Evolutionary conservation across 2,888 invertebrate genomes (phyloP), one percentile per base, ranked within the genome.

Genomic region (Glaucopsyche alexis): DNA sequence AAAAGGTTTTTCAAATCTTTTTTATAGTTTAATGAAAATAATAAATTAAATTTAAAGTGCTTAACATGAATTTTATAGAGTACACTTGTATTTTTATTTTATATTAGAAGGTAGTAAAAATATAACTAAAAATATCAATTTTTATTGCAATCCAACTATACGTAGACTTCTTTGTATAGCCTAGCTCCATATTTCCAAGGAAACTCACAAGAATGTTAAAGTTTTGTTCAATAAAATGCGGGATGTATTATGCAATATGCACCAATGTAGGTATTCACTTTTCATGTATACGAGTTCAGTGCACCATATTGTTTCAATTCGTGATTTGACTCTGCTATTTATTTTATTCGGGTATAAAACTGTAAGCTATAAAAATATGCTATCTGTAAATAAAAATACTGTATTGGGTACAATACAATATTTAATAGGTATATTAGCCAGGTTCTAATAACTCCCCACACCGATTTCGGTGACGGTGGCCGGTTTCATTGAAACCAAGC

Each of bases 301-400:
- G 60, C 60, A 14, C 60, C 60, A 13, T 19, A 47, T 67, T 67
- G 67, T 45, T 45, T 47, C 67, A 19, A 67, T 67, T 66, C 66
- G 13, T 42, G 66, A 42, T 67, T 16, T 42, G 67, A 4, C 60
- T 29, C 1, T 4, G 11, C 8, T 60, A 29, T 67, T n/a, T 42
- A 65, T 67, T n/a, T 67, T 67, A 16, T 19, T 40, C 40, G 9
- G n/a, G 5, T 7, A 45, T 45, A 16, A 6, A 9, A 11, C 11
- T 45, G 16, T 9, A 42, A 42, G 45, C 45, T 67, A 16, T 67
- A 67, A 67, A 40, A 45, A 67, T 19, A 67, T 42, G 2, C 67
- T 5, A 14, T 42, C 42, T n/a, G n/a, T n/a, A n/a, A n/a, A n/a
- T n/a, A n/a, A 67, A 45, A 42, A 19, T 67, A 45, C 2, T 66